These are phyloP conservation scores for Drosophila eugracilis DNA, from an alignment of 1,140 invertebrate genomes.

Conservation along the genomic window DNA sequence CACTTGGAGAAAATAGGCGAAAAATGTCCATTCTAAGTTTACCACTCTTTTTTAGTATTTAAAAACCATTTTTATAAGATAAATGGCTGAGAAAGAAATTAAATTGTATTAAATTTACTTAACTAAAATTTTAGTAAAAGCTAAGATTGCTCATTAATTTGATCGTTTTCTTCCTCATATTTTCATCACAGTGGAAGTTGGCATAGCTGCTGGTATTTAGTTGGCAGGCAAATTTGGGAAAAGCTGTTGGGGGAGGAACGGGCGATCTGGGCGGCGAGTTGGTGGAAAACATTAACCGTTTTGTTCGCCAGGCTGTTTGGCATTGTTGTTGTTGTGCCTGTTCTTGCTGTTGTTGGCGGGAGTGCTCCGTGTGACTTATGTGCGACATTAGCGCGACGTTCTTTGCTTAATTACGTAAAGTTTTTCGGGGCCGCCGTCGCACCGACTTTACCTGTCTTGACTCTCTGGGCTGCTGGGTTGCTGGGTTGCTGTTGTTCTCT, in stretches of 20 bases:
- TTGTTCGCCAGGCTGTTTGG: constrained; percentile 54
- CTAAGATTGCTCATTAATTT: not conserved
- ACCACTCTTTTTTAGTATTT: no score
- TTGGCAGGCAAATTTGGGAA: constrained; percentile 72
- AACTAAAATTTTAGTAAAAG: no score
- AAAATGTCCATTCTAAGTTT: no score
- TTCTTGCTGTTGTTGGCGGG: constrained; percentile 27
- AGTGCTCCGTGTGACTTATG: constrained; percentile 78
- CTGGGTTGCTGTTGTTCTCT: constrained; percentile 8
- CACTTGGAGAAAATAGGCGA: constrained; percentile 5
- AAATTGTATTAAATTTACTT: no score
- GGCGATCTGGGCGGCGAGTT: not conserved
- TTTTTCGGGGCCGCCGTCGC: constrained; percentile 52
- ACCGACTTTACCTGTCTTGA: constrained; percentile 26
- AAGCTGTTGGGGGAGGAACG: constrained; percentile 17
- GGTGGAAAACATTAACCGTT: constrained; percentile 74
- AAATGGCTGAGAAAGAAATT: no score
- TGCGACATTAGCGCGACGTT: constrained; percentile 81
- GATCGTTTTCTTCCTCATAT: not conserved
- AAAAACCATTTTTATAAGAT: no score
- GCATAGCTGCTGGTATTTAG: constrained; percentile 68
- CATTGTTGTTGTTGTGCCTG: constrained; percentile 17
- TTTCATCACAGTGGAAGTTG: constrained; percentile 5
- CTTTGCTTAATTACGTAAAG: constrained; percentile 83
- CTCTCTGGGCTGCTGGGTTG: not conserved